Evolutionary conservation across 1,140 invertebrate genomes (phyloP).

Genomic region (Apis laboriosa): DNA sequence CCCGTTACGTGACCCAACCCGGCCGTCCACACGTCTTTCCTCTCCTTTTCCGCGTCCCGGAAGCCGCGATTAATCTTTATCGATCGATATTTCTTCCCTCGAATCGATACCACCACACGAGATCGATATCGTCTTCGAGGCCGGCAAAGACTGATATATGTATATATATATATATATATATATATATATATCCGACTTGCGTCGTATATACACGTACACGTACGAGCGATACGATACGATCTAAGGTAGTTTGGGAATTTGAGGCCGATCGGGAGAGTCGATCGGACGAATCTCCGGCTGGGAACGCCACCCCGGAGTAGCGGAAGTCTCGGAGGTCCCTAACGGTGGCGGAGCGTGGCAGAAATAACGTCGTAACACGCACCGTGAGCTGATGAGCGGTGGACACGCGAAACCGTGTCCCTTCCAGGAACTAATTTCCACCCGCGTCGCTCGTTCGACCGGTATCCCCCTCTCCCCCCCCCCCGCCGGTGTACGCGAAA

Average conservation of each 20-base stretch:
- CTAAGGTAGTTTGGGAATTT: no score
- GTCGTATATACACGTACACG: background rate
- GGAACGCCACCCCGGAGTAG: slow-evolving; percentile 13
- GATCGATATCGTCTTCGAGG: slow-evolving; percentile 33
- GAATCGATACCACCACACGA: background rate
- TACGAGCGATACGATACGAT: background rate
- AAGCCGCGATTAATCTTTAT: slow-evolving; percentile 1
- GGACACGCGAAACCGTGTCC: slow-evolving; percentile 76
- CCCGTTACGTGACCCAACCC: slow-evolving; percentile 35
- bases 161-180: background rate
- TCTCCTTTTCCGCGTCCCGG: slow-evolving; percentile 7
- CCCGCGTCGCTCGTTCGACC: slow-evolving; percentile 43
- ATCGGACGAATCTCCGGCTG: slow-evolving; percentile 33
- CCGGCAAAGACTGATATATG: background rate
- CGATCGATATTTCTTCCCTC: background rate
- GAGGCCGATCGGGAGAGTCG: background rate
- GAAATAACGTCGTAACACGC: slow-evolving; percentile 73
- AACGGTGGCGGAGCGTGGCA: slow-evolving; percentile 45
- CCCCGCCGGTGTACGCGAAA: slow-evolving; percentile 41
- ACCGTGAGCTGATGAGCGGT: slow-evolving; percentile 68
- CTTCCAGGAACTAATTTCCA: slow-evolving; percentile 71
- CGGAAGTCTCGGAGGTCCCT: slow-evolving; percentile 21
- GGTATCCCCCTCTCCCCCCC: background rate
- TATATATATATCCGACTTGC: background rate
- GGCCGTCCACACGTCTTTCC: background rate